Base-by-base conservation (phyloP, 1,140 invertebrate genomes). In the Pogonomyrmex californicus region DNA sequence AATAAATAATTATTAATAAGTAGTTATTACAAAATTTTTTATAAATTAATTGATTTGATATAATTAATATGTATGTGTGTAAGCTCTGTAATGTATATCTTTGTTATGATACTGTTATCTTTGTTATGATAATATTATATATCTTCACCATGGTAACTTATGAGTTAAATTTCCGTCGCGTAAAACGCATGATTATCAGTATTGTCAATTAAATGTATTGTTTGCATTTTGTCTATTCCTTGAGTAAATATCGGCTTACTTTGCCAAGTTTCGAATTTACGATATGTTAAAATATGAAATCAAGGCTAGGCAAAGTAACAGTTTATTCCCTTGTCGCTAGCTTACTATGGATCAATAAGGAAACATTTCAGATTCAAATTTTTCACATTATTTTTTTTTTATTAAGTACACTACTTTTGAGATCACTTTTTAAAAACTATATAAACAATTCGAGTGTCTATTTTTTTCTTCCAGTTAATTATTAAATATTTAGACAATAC, bases 251-350 rank as follows among this genome's bases (percentile, higher is more conserved):
- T 23, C 4, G 38, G 41, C 5, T 49, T 47, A 44, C 23, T 73
- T 73, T 38, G 17, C n/a, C 44, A 65, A 78, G 41, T 78, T 49
- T 14, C 33, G 33, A 78, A 65, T 79, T 63, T 78, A 33, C 47
- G 33, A 56, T 36, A 41, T 47, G 41, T 73, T 36, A 51, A 54
- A 30, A 33, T 75, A 78, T 79, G 65, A 79, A 66, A 17, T 38
- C 10, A 65, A 47, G 44, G 56, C 30, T 14, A 77, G 14, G 7
- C n/a, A 66, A 51, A 51, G 44, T 38, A 36, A 65, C n/a, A 49
- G 10, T 36, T 47, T 36, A 30, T 65, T 78, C 9, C n/a, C 3
- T 56, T 66, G 41, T 23, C 9, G 3, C 17, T 65, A 36, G 41
- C 58, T 65, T 23, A 38, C 41, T 78, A 65, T 75, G 54, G 54